Evolutionary conservation across 2,113 vertebrate species (phyloP).

Genomic region (Ictalurus punctatus): DNA sequence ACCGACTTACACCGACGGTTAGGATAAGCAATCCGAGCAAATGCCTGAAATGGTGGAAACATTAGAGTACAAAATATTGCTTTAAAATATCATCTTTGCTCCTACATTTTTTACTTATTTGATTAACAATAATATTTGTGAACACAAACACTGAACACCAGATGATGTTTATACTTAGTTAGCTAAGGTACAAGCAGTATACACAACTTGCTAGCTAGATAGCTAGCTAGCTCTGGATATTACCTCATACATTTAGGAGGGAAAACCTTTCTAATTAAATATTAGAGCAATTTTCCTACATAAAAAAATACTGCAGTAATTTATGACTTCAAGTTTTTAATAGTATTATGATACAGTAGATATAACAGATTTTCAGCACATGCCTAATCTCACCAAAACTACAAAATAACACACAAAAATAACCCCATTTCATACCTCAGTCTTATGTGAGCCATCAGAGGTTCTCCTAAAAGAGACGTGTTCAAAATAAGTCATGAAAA

Average conservation of each 20-base stretch:
- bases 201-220: background rate
- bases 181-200: background rate
- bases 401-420: background rate
- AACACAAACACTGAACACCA: background rate
- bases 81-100: background rate
- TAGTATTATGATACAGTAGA: background rate
- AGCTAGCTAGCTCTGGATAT: background rate
- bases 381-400: no score
- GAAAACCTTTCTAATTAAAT: background rate
- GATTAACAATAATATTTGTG: background rate
- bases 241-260: background rate
- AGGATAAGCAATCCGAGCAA: slow-evolving; percentile 24
- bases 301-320: background rate
- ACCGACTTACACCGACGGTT: slow-evolving; percentile 13
- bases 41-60: background rate
- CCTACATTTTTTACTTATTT: background rate
- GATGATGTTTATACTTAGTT: background rate
- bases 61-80: background rate
- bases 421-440: background rate
- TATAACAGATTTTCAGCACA: no score
- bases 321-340: background rate
- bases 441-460: background rate
- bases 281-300: background rate
- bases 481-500: background rate
- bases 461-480: background rate